These are phyloP conservation scores for Archips crataeganus DNA, from an alignment of 2,888 invertebrate genomes.

Conservation along the genomic window DNA sequence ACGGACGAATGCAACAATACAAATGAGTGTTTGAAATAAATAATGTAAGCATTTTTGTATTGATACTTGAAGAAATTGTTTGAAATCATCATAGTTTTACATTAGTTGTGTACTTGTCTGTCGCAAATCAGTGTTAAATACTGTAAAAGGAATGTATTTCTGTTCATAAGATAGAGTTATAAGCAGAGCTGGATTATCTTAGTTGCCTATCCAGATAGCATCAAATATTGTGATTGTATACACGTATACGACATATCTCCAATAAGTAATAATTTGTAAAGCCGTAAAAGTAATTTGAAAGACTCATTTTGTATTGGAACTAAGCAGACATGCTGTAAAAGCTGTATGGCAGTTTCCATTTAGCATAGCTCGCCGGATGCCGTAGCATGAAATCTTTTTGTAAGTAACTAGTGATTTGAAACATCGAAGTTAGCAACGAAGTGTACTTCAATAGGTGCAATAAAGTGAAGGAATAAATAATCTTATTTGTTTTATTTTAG, in stretches of 20 bases:
- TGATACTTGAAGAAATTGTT: slow-evolving; percentile 1
- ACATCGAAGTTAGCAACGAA: slow-evolving; percentile 78
- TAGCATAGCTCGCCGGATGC: slow-evolving; percentile 16
- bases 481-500: slow-evolving; percentile 53
- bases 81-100: slow-evolving; percentile 1
- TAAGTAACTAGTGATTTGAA: slow-evolving; percentile 54
- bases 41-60: slow-evolving; percentile 10
- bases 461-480: slow-evolving; percentile 74
- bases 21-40: slow-evolving; percentile 18
- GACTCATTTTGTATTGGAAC: slow-evolving; percentile 36
- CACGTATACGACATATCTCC: background rate
- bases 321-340: slow-evolving; percentile 5
- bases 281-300: background rate
- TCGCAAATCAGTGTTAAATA: background rate
- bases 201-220: background rate
- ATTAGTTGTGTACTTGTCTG: background rate
- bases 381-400: slow-evolving; percentile 31
- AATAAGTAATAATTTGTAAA: background rate
- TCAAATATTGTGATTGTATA: background rate
- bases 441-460: slow-evolving; percentile 85
- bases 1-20: slow-evolving; percentile 8
- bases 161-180: background rate
- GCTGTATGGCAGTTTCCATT: slow-evolving; percentile 20
- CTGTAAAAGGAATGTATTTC: background rate
- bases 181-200: background rate